Conservation (phyloP, 2,888 invertebrate species). For the Hydraecia micacea region DNA sequence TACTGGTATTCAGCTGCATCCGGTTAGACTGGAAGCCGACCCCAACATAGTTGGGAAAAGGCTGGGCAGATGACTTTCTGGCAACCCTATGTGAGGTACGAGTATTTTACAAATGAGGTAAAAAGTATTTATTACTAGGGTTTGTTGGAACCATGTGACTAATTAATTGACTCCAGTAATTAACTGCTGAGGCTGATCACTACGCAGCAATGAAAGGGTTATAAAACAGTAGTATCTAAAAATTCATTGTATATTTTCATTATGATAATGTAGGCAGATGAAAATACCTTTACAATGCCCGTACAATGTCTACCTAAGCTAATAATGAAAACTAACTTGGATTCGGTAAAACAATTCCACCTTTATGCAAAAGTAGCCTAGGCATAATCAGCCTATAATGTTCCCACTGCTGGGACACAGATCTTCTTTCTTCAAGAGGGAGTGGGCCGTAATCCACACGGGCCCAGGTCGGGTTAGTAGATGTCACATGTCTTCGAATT, state of each 20-base stretch:
- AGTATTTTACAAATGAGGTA: neutral
- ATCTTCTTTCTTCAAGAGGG: no score
- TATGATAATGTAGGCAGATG: neutral
- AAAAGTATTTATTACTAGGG: conserved; percentile 25
- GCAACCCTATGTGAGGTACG: conserved; percentile 2
- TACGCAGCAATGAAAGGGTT: conserved; percentile 10
- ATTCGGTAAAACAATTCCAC: no score
- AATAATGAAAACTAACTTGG: no score
- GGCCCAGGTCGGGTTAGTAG: no score
- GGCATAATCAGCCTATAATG: no score
- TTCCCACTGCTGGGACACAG: no score
- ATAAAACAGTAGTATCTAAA: conserved; percentile 8
- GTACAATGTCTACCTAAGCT: neutral
- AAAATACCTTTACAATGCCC: neutral
- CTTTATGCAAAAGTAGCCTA: no score
- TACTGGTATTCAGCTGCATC: no score
- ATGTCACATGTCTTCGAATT: no score
- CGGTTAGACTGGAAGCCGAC: no score
- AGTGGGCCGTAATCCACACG: no score
- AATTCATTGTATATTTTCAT: conserved; percentile 28
- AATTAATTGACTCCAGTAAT: conserved; percentile 36
- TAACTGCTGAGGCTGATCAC: conserved; percentile 4
- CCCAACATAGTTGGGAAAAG: no score
- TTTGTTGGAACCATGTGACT: conserved; percentile 11
- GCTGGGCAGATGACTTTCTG: neutral